Base-by-base conservation (phyloP, 2,113 vertebrate genomes). In the Chaetodon trifascialis region DNA sequence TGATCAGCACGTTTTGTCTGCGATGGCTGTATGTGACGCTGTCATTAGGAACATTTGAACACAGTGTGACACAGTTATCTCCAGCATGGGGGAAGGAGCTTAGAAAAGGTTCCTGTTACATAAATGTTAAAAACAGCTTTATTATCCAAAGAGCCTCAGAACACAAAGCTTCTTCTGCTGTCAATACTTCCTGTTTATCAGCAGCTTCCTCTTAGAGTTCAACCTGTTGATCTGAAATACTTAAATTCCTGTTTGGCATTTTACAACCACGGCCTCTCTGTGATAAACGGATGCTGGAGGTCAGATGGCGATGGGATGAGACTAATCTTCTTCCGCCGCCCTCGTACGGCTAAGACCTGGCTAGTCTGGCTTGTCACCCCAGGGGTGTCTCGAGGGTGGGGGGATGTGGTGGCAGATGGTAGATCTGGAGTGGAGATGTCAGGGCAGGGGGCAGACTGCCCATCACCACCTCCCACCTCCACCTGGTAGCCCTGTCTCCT, bases 321-420 rank as follows among this genome's bases (percentile, higher is more conserved):
- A 71, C 81, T 86, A 87, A 92, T 90, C 83, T 83, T 25, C 73
- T 56, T 73, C 80, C 42, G 17, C 40, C 46, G 73, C 55, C 62
- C 71, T 73, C 46, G 34, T 60, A 38, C 10, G 44, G 64, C 71
- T 92, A 88, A 94, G 93, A 86, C 91, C 79, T 70, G 73, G 83
- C 64, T 47, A 87, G 64, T 80, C 90, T 84, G 84, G 84, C 78
- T 60, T 69, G 67, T 94, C 92, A 92, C 88, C 93, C 80, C 16
- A 2, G 67, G 92, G 80, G 36, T 71, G 74, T 66, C 38, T 75
- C 2, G 0, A 40, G 47, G 71, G 12, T 40, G 76, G 69, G 76
- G 58, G 65, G 17, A 14, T 60, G 63, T n/a, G 36, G 46, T 73
- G 79, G 91, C 95, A 96, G 96, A 96, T 97, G 96, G 95, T 83